Evolutionary conservation across 2,113 vertebrate species (phyloP).

Genomic region (Xenopus borealis): DNA sequence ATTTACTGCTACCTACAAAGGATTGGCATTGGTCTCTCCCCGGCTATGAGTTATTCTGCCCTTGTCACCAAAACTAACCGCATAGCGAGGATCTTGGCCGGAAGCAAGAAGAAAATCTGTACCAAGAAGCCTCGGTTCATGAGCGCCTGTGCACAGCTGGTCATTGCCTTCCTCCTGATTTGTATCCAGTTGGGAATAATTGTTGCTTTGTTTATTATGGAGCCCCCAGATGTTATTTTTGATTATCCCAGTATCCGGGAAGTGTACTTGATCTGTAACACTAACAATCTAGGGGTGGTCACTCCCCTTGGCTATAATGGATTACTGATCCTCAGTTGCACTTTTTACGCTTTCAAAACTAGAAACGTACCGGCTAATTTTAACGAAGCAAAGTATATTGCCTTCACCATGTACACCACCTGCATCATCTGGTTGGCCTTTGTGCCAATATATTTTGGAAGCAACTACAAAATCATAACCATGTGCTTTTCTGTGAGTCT

Average conservation of each 20-base stretch:
- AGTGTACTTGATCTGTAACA: slow-evolving; percentile 94
- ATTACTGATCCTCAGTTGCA: slow-evolving; percentile 93
- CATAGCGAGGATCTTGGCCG: slow-evolving; percentile 94
- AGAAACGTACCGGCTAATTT: slow-evolving; percentile 97
- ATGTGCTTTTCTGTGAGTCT: slow-evolving; percentile 98
- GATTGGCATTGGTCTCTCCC: slow-evolving; percentile 91
- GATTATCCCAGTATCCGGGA: slow-evolving; percentile 96
- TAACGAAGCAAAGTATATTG: slow-evolving; percentile 97
- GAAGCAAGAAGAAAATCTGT: slow-evolving; percentile 98
- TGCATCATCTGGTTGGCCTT: slow-evolving; percentile 99
- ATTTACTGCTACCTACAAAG: slow-evolving; percentile 94
- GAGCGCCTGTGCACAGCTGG: slow-evolving; percentile 94
- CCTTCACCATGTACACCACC: slow-evolving; percentile 98
- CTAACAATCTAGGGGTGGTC: slow-evolving; percentile 92
- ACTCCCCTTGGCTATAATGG: slow-evolving; percentile 95
- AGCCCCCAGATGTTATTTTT: slow-evolving; percentile 88
- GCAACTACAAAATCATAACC: slow-evolving; percentile 99
- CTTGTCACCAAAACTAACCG: slow-evolving; percentile 97
- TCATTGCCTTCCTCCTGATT: slow-evolving; percentile 93
- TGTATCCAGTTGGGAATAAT: slow-evolving; percentile 93
- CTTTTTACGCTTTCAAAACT: slow-evolving; percentile 98
- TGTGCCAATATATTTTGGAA: slow-evolving; percentile 98
- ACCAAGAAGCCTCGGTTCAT: slow-evolving; percentile 98
- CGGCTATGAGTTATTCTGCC: slow-evolving; percentile 97
- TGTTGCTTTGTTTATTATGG: slow-evolving; percentile 93